Conservation (phyloP, 2,888 invertebrate genomes). For the Lottia gigantea region DNA sequence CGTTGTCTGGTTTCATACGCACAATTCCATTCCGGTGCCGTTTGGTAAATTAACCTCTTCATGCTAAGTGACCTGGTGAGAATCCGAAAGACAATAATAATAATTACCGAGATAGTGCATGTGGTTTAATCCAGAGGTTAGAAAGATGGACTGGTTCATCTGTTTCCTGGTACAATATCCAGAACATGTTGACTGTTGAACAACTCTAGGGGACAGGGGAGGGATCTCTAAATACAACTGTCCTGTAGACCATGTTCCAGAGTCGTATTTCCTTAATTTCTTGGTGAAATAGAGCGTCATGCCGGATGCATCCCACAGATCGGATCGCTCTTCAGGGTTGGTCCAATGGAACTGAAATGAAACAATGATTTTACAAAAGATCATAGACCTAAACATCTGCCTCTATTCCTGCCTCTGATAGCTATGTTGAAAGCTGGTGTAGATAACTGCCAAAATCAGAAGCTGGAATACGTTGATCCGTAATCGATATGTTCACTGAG, state of each 20-base stretch:
- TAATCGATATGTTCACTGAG: no score
- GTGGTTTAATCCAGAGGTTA: constrained; percentile 28
- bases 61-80: no score
- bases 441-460: no score
- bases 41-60: no score
- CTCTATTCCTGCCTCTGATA: no score
- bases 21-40: no score
- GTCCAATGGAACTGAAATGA: constrained; percentile 16
- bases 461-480: no score
- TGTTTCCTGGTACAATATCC: constrained; percentile 23
- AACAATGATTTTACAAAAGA: no score
- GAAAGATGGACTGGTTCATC: constrained; percentile 24
- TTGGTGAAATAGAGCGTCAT: constrained; percentile 11
- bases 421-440: no score
- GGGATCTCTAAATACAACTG: constrained; percentile 40
- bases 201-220: constrained; percentile 22
- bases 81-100: no score
- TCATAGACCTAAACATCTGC: no score
- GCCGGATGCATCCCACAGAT: constrained; percentile 15
- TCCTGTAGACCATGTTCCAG: constrained; percentile 18
- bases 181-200: constrained; percentile 16
- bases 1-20: no score
- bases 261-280: constrained; percentile 8
- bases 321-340: constrained; percentile 9
- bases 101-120: constrained; percentile 34